Evolutionary conservation across 2,797 vertebrate species (phyloP).

Genomic region (Sebastes dallii): DNA sequence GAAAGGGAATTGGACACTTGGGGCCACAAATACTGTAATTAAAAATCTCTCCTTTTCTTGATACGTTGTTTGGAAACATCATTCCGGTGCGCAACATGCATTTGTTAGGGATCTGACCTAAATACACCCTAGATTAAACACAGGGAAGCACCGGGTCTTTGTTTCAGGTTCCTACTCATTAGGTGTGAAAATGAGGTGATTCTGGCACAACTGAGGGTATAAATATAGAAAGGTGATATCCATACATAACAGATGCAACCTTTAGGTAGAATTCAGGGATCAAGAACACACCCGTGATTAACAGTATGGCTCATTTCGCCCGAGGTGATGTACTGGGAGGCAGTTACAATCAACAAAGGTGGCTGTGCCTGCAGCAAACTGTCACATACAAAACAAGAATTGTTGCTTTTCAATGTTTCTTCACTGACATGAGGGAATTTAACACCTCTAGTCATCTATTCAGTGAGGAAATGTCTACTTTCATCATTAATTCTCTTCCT

Average conservation of each 20-base stretch:
- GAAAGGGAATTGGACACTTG: conserved; percentile 87
- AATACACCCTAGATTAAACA: conserved; percentile 84
- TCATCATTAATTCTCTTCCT: conserved; percentile 21
- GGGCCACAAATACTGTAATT: conserved; percentile 86
- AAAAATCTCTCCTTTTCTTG: conserved; percentile 83
- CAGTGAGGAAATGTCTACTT: conserved; percentile 6
- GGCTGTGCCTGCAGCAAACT: conserved; percentile 21
- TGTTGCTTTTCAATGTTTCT: neutral
- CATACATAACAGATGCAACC: conserved; percentile 73
- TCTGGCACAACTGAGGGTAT: conserved; percentile 58
- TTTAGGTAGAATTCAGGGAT: conserved; percentile 50
- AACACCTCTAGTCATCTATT: neutral
- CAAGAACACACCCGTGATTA: conserved; percentile 35
- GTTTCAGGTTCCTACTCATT: conserved; percentile 80
- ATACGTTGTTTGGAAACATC: conserved; percentile 83
- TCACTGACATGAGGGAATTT: conserved; percentile 1
- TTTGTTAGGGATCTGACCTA: conserved; percentile 85
- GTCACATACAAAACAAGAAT: conserved; percentile 14
- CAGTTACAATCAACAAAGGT: conserved; percentile 25
- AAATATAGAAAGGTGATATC: conserved; percentile 78
- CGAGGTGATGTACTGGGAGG: conserved; percentile 25
- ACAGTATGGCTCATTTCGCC: conserved; percentile 31
- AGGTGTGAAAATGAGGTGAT: conserved; percentile 77
- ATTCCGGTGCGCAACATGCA: conserved; percentile 80
- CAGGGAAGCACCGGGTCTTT: conserved; percentile 74